Conservation (phyloP, 2,888 invertebrate species). For the Carcina quercana region DNA sequence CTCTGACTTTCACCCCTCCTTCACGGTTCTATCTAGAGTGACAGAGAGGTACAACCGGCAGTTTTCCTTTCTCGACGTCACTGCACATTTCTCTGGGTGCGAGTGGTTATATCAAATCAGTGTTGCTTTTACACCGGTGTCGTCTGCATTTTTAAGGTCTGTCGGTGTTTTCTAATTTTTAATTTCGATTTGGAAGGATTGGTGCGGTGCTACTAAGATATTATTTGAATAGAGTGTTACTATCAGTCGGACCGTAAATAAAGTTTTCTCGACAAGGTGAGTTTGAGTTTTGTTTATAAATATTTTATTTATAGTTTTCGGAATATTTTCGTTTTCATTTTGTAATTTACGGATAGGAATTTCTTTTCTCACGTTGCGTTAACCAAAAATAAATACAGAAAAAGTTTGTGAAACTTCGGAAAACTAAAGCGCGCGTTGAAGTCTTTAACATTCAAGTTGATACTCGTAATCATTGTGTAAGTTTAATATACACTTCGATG, state of each 20-base stretch:
- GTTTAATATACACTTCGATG: too few relatives aligned
- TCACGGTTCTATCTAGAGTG: slow-evolving; percentile 30
- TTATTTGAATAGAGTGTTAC: slow-evolving; percentile 19
- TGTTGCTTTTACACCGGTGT: slow-evolving; percentile 51
- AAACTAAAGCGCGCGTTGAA: too few relatives aligned
- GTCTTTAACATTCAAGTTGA: too few relatives aligned
- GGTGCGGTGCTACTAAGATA: slow-evolving; percentile 31
- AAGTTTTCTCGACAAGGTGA: slow-evolving; percentile 33
- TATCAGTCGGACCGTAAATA: slow-evolving; percentile 19
- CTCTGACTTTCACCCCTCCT: slow-evolving; percentile 45
- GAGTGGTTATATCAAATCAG: slow-evolving; percentile 53
- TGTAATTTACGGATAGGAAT: too few relatives aligned
- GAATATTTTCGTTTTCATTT: too few relatives aligned
- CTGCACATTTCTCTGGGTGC: slow-evolving; percentile 61
- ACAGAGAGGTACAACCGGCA: slow-evolving; percentile 41
- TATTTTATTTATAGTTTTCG: too few relatives aligned
- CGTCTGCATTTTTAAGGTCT: slow-evolving; percentile 53
- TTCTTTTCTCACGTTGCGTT: too few relatives aligned
- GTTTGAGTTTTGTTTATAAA: slow-evolving; percentile 12
- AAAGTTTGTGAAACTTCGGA: too few relatives aligned
- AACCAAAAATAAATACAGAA: too few relatives aligned
- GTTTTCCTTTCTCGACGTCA: slow-evolving; percentile 70
- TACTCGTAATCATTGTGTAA: too few relatives aligned
- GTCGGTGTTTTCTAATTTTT: slow-evolving; percentile 40
- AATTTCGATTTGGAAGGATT: slow-evolving; percentile 38